Percentiles rank a stretch among this genome's conserved stretches.
Evolutionary conservation across 2,113 vertebrate genomes (phyloP).

Genomic region (Cyanoramphus novaezelandiae): DNA sequence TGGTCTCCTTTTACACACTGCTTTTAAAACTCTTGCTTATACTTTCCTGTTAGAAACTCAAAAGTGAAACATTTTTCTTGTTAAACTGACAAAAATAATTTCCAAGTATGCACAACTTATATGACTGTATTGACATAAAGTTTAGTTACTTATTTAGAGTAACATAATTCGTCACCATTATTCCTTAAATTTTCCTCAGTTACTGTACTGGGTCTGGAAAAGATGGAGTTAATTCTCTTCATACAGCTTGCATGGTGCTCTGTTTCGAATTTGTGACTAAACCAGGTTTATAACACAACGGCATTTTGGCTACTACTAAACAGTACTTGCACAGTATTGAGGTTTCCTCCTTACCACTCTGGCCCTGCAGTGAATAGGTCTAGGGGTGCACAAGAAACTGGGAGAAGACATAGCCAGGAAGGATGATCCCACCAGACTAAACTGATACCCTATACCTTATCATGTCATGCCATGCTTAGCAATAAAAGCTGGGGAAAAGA

Average conservation of each 20-base stretch:
- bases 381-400: not conserved
- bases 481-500: not conserved
- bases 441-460: not conserved
- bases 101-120: not conserved
- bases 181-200: not conserved
- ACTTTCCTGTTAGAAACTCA: not conserved
- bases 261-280: not conserved
- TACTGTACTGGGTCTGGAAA: not conserved
- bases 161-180: not conserved
- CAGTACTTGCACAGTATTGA: not conserved
- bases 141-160: not conserved
- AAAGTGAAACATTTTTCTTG: not conserved
- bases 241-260: not conserved
- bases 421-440: not conserved
- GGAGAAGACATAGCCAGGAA: not conserved
- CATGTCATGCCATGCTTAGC: not conserved
- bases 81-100: not conserved
- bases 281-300: not conserved
- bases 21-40: not conserved
- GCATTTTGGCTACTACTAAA: accelerated
- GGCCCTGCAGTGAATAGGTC: accelerated
- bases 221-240: not conserved
- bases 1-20: not conserved
- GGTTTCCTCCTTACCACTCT: not conserved
- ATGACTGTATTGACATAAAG: not conserved